Evolutionary conservation across 2,888 invertebrate genomes (phyloP).

Genomic region (Aphidius colemani): DNA sequence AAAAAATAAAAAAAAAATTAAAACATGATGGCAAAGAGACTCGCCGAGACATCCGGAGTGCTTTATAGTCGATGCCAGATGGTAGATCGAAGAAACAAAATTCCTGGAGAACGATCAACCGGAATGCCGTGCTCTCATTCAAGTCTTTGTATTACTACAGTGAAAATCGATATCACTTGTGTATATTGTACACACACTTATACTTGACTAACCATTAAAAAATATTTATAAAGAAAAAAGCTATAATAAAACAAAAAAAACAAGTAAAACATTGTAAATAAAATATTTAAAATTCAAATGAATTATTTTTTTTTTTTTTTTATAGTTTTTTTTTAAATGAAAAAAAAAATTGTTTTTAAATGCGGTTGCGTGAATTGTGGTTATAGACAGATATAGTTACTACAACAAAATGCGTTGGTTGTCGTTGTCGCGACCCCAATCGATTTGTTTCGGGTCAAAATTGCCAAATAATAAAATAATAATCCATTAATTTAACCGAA

Average conservation of each 20-base stretch:
- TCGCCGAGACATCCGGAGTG: conserved; percentile 21
- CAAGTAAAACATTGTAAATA: not conserved
- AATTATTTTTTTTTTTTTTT: too few relatives aligned
- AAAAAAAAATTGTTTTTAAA: too few relatives aligned
- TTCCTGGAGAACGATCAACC: conserved; percentile 28
- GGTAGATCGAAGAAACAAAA: conserved; percentile 26
- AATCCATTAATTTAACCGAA: not conserved
- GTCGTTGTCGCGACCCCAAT: conserved; percentile 15
- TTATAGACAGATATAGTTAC: too few relatives aligned
- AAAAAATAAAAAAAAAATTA: conserved; percentile 16
- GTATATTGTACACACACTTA: too few relatives aligned
- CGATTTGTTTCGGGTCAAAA: conserved; percentile 26
- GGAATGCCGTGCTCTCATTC: conserved; percentile 25
- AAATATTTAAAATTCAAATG: too few relatives aligned
- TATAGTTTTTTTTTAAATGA: too few relatives aligned
- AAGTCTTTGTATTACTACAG: not conserved
- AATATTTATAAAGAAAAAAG: not conserved
- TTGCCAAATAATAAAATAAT: conserved; percentile 7
- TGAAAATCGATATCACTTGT: not conserved
- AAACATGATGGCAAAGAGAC: conserved; percentile 16
- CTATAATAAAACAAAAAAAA: not conserved
- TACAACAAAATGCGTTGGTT: too few relatives aligned
- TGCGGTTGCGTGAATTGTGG: too few relatives aligned
- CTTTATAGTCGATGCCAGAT: conserved; percentile 24
- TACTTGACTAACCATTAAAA: too few relatives aligned